Base-by-base conservation (phyloP, 2,797 vertebrate species). In the Rhynchotus rufescens region DNA sequence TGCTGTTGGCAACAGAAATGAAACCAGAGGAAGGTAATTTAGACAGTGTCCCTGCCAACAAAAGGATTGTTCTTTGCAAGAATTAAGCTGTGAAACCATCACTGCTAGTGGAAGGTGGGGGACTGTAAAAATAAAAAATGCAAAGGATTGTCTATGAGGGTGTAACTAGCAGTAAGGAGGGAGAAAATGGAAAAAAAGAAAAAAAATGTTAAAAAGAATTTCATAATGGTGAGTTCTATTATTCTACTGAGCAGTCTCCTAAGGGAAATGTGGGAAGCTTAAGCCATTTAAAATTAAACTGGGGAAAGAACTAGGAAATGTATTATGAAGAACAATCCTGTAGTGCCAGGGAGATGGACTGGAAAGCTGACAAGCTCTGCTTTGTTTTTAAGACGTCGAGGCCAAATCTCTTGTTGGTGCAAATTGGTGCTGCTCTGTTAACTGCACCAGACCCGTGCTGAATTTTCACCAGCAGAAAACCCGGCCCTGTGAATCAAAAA, bases 271-370 rank as follows among this genome's bases (percentile, higher is more conserved):
- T 40, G 54, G n/a, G 67, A 84, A 94, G 88, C 93, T 93, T 91
- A 92, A 94, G 90, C 93, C 92, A 95, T 94, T 96, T 96, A 95
- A 95, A 96, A 92, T 93, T 95, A 94, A 94, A 95, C 79, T 60
- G 69, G 82, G 56, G 81, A 92, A 94, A 93, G 93, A 73, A 95
- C 65, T 73, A 66, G 91, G 84, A 85, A 95, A 90, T 93, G 90
- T 82, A 90, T 92, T 95, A 93, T 51, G 90, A 86, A 88, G 90
- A 94, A 85, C 91, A 94, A 95, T 71, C 92, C 86, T 13, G 0
- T 83, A 92, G 90, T 51, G 93, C 73, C 67, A 57, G 86, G 93
- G 95, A 96, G 96, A 96, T 94, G 88, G 94, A 83, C 92, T 93
- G 94, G 93, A 96, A 93, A 93, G 92, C 94, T 94, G 95, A 96